Evolutionary conservation across 2,888 invertebrate genomes (phyloP).

Genomic region (Plagodis dolabraria): DNA sequence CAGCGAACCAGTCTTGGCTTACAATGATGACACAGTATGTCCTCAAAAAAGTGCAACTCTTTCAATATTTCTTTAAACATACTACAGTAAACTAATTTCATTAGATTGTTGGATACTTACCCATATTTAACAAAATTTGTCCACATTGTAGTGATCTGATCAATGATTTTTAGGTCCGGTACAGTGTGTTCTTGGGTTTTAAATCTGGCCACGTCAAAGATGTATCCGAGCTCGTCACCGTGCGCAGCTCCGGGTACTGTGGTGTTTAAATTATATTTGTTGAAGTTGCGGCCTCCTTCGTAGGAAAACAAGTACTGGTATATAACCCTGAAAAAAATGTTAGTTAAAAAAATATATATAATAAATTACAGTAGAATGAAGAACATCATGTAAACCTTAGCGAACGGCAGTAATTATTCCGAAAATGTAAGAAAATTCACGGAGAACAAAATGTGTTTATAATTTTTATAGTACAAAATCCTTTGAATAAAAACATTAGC

Average conservation of each 20-base stretch:
- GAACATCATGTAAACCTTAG: too few species aligned
- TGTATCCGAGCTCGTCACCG: constrained; percentile 38
- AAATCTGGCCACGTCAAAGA: constrained; percentile 41
- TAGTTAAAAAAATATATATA: too few species aligned
- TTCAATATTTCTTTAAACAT: too few species aligned
- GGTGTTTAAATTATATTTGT: constrained; percentile 37
- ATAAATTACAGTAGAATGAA: too few species aligned
- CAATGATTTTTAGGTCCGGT: constrained; percentile 23
- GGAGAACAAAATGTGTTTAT: too few species aligned
- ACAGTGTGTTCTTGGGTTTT: constrained; percentile 1
- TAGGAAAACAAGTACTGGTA: constrained; percentile 54
- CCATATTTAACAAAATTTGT: constrained; percentile 34
- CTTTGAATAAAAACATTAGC: too few species aligned
- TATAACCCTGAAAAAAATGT: constrained; percentile 20
- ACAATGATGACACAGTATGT: constrained; percentile 4
- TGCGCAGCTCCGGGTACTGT: constrained; percentile 19
- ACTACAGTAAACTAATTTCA: too few species aligned
- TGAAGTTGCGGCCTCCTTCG: constrained; percentile 46
- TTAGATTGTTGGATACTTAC: constrained; percentile 21
- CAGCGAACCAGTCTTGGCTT: constrained; percentile 5
- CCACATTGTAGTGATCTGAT: constrained; percentile 17
- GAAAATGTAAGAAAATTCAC: too few species aligned
- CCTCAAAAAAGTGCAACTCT: neutral
- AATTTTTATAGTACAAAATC: too few species aligned
- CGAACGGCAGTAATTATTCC: too few species aligned